Evolutionary conservation across 2,888 invertebrate species (phyloP).

Genomic region (Metopia argyrocephala): DNA sequence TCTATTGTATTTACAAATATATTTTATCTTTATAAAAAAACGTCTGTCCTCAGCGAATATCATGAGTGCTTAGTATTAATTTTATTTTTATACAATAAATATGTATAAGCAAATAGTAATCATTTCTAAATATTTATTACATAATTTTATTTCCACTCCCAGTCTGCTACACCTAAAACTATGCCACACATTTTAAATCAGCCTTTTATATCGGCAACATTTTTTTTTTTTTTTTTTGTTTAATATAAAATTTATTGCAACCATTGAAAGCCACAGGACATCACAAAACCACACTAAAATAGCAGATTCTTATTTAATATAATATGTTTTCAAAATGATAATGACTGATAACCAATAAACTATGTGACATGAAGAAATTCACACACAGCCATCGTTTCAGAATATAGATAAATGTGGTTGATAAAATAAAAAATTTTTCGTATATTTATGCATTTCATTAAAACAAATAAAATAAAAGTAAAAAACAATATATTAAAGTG

Average conservation of each 20-base stretch:
- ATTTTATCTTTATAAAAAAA: too few species aligned
- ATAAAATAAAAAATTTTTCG: neutral
- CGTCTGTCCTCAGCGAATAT: too few species aligned
- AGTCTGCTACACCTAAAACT: neutral
- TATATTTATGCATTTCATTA: too few species aligned
- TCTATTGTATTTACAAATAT: too few species aligned
- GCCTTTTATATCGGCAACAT: neutral
- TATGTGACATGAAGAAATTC: neutral
- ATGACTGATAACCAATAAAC: neutral
- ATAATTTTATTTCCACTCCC: neutral
- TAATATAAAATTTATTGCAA: neutral
- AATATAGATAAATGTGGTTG: neutral
- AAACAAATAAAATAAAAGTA: too few species aligned
- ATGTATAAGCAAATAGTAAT: too few species aligned
- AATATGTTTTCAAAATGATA: neutral
- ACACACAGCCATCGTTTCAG: neutral
- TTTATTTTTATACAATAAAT: too few species aligned
- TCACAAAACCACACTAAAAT: neutral
- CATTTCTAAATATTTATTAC: too few species aligned
- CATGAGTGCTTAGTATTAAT: too few species aligned
- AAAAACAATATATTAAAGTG: too few species aligned
- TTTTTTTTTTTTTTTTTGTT: neutral
- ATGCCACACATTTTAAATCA: neutral
- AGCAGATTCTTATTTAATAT: conserved; percentile 1
- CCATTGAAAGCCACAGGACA: conserved; percentile 11